Conservation (phyloP, 2,888 invertebrate genomes). For the Agrochola lychnidis region DNA sequence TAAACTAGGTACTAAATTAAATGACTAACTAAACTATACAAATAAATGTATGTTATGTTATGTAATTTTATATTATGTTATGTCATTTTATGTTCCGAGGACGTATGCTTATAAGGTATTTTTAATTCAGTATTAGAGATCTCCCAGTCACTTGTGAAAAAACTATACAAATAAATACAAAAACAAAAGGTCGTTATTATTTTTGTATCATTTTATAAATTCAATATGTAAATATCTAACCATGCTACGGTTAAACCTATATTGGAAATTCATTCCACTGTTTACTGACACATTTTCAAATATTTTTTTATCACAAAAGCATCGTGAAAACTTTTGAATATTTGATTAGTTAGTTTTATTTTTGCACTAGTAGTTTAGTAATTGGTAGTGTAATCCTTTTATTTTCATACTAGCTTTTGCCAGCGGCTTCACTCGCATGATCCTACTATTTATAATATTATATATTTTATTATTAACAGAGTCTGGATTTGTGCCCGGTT, state of each 20-base stretch:
- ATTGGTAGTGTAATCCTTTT: slow-evolving; percentile 3
- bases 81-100: too few relatives aligned
- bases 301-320: slow-evolving; percentile 4
- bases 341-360: slow-evolving; percentile 24
- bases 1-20: background rate
- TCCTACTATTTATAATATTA: too few relatives aligned
- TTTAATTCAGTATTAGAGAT: too few relatives aligned
- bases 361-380: slow-evolving; percentile 4
- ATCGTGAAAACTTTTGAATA: slow-evolving; percentile 7
- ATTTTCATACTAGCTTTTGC: background rate
- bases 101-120: too few relatives aligned
- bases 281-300: background rate
- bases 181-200: background rate
- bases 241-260: background rate
- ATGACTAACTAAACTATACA: too few relatives aligned
- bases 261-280: slow-evolving; percentile 7
- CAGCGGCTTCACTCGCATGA: too few relatives aligned
- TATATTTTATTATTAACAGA: too few relatives aligned
- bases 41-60: too few relatives aligned
- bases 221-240: background rate
- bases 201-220: background rate
- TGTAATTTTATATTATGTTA: too few relatives aligned
- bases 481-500: too few relatives aligned
- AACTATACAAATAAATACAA: background rate
- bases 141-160: too few relatives aligned